Conservation (phyloP, 2,113 vertebrate species). For the Myrmecobius fasciatus region DNA sequence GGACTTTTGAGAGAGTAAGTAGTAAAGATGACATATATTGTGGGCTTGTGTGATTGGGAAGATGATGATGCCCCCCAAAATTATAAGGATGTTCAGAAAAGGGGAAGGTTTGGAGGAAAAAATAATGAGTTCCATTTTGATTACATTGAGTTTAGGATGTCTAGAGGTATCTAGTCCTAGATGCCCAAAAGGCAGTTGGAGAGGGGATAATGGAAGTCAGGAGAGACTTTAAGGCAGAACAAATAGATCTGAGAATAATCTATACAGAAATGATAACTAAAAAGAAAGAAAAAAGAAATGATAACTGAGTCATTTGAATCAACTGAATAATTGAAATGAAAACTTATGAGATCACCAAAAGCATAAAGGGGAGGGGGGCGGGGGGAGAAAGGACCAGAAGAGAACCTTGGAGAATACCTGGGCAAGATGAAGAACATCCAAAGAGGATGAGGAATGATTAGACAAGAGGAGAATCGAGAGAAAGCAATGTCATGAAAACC, state of each 20-base stretch:
- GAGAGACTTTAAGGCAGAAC: not conserved
- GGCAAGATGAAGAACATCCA: not conserved
- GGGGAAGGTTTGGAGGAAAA: not conserved
- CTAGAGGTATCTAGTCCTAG: not conserved
- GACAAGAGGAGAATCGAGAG: not conserved
- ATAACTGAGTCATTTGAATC: not conserved
- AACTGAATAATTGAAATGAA: not conserved
- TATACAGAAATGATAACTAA: not conserved
- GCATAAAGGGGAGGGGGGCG: not conserved
- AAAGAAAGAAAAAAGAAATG: no score
- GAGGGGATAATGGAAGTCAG: not conserved
- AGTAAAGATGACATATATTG: not conserved
- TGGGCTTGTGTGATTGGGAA: not conserved
- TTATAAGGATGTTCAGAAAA: not conserved
- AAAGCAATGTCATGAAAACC: not conserved
- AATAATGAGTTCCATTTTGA: not conserved
- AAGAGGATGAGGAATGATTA: not conserved
- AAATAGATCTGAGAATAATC: not conserved
- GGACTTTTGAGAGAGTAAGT: no score
- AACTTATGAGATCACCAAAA: not conserved
- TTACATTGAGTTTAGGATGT: not conserved
- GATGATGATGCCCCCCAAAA: not conserved
- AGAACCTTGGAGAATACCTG: not conserved
- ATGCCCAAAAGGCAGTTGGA: not conserved
- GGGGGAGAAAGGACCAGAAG: not conserved